Evolutionary conservation across 2,888 invertebrate species (phyloP).

Genomic region (Thelaira solivaga): DNA sequence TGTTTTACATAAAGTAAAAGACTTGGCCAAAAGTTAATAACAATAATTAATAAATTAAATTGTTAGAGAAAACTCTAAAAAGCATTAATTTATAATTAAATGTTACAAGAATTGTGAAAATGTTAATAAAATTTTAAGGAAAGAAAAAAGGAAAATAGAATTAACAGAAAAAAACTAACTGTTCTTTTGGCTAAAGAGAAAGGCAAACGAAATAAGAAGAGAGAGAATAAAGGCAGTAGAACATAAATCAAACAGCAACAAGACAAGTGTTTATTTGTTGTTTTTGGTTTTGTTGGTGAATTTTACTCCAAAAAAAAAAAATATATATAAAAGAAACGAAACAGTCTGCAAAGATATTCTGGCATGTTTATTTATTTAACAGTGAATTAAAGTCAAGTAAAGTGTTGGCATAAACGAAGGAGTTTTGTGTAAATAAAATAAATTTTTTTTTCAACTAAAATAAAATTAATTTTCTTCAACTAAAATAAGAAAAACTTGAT

Average conservation of each 20-base stretch:
- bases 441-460: too few relatives aligned
- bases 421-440: too few relatives aligned
- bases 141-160: neutral
- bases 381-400: neutral
- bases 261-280: slow-evolving; percentile 23
- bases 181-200: slow-evolving; percentile 12
- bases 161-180: slow-evolving; percentile 16
- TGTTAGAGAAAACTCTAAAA: too few relatives aligned
- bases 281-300: neutral
- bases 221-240: slow-evolving; percentile 8
- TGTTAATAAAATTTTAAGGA: too few relatives aligned
- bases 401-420: too few relatives aligned
- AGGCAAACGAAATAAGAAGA: neutral
- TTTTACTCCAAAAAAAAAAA: neutral
- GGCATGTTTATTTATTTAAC: slow-evolving; percentile 28
- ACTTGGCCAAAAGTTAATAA: slow-evolving; percentile 7
- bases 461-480: too few relatives aligned
- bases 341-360: slow-evolving; percentile 2
- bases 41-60: too few relatives aligned
- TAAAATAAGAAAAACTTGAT: too few relatives aligned
- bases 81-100: too few relatives aligned
- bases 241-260: neutral
- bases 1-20: neutral
- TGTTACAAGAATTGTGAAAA: too few relatives aligned
- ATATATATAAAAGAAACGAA: neutral